phyloP scores from a whole-genome alignment of 2,888 invertebrate genomes.

The Latrodectus elegans region DNA sequence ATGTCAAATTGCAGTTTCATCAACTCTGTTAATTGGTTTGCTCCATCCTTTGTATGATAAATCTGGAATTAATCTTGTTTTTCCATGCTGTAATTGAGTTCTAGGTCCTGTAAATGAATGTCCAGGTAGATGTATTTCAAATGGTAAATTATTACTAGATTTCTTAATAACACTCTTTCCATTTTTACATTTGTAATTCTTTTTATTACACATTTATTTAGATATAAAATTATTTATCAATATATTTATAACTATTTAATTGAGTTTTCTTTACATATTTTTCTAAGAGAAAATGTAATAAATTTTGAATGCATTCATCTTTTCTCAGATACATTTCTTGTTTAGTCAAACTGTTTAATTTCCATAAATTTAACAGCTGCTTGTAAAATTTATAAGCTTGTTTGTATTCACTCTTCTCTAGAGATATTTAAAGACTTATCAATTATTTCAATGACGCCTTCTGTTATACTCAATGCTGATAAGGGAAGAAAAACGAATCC shows the following conservation, averaged over 20 bases:
- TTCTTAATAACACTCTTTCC: background rate
- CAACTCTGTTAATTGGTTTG: background rate
- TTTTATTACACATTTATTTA: background rate
- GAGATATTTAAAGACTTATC: background rate
- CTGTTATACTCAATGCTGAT: background rate
- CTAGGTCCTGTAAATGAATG: background rate
- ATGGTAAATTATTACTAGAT: background rate
- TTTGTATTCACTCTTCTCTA: background rate
- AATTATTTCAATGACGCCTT: background rate
- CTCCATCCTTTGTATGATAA: background rate
- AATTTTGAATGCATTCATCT: background rate
- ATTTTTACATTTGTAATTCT: background rate
- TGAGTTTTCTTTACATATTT: background rate
- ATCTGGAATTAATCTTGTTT: conserved; percentile 1
- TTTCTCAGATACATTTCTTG: background rate
- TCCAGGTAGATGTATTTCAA: conserved; percentile 3
- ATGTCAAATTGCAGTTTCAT: background rate
- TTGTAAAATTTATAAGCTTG: background rate
- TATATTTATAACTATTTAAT: background rate
- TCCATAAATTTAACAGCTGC: background rate
- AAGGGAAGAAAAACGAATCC: background rate
- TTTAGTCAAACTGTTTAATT: background rate
- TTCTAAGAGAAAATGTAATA: background rate
- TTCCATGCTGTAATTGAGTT: background rate
- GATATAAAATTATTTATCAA: background rate